Conservation (phyloP, 2,113 vertebrate genomes). For the Thalassoma bifasciatum region DNA sequence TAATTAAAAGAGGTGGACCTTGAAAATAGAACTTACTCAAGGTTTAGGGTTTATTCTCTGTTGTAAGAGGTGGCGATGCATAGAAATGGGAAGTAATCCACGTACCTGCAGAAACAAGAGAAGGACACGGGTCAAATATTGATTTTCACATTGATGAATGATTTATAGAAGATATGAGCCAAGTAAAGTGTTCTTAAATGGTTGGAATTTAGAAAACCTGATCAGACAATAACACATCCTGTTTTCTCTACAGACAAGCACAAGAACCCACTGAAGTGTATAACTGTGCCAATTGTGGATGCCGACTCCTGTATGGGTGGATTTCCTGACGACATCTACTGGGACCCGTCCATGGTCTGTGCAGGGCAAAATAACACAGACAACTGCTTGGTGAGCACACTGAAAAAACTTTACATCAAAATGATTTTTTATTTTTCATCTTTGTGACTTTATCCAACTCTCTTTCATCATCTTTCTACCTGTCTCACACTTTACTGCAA, state of each 20-base stretch:
- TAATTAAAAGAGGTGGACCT: slow-evolving; percentile 64
- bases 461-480: neutral
- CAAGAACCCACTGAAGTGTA: slow-evolving; percentile 53
- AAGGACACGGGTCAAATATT: slow-evolving; percentile 10
- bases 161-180: neutral
- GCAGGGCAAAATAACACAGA: slow-evolving; percentile 64
- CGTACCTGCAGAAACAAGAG: neutral
- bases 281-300: slow-evolving; percentile 65
- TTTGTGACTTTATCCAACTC: neutral
- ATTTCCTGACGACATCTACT: slow-evolving; percentile 54
- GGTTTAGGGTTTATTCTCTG: slow-evolving; percentile 29
- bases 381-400: slow-evolving; percentile 71
- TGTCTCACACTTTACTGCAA: neutral
- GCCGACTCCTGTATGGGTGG: slow-evolving; percentile 53
- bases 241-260: slow-evolving; percentile 38
- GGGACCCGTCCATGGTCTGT: slow-evolving; percentile 63
- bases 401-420: neutral
- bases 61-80: slow-evolving; percentile 25
- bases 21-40: slow-evolving; percentile 30
- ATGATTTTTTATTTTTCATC: neutral
- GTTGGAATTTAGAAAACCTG: neutral
- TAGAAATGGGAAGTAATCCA: slow-evolving; percentile 29
- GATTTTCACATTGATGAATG: neutral
- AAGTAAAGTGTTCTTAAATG: neutral
- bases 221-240: slow-evolving; percentile 3